Base-by-base conservation (phyloP, 2,113 vertebrate genomes). In the Philantomba maxwellii region DNA sequence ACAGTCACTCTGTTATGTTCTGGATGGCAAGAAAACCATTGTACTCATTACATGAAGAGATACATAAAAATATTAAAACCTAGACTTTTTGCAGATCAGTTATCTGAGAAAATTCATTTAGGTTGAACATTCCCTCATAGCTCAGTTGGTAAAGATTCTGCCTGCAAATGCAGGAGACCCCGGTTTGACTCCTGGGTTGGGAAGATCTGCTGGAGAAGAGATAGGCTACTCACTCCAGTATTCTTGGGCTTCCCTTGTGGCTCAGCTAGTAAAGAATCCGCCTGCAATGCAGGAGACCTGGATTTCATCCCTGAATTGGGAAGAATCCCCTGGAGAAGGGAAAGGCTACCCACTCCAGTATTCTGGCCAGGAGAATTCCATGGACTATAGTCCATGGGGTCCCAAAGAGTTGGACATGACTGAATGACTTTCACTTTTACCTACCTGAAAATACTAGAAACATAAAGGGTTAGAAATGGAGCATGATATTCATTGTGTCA, bases 101-200 rank as follows among this genome's bases (percentile, higher is more conserved):
- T 94, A 70, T 78, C 36, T 93, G 45, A 12, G 33, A 83, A 97
- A 87, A 26, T 87, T 89, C 43, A 93, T 43, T 91, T 94, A 60
- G 62, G 47, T 84, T 17, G 57, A 92, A 87, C 36, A 87, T 78
- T 73, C 10, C 36, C 11, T 73, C 19, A 73, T 39, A 73, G n/a
- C 36, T 73, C 36, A 73, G 36, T 13, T 73, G 19, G 66, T 73
- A 73, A 39, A 73, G 66, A 73, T 39, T 73, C 36, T 73, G 19
- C 21, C 66, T 73, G 66, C n/a, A 70, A 70, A 70, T 70, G n/a
- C 19, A 73, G 36, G 66, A 21, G n/a, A 23, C 19, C 10, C 36
- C 0, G 2, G 19, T 23, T 39, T 0, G 5, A 73, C 39, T 73
- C 19, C 21, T 39, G 66, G 5, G 21, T 73, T 73, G 36, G 36